Conservation (phyloP, 1,140 invertebrate species). For the Nasonia giraulti region DNA sequence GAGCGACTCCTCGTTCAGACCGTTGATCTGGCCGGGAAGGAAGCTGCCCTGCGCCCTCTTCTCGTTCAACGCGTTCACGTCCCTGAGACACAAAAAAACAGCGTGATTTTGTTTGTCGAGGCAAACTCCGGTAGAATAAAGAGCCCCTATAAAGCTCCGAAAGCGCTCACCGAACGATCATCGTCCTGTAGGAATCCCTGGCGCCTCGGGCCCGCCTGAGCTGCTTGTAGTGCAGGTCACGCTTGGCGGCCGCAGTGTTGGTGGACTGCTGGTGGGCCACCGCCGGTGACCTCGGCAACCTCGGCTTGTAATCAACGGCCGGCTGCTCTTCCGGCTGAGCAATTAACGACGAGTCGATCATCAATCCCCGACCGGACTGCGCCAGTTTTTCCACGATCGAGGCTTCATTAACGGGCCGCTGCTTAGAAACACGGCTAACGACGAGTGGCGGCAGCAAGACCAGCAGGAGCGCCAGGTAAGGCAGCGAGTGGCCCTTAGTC, state of each 20-base stretch:
- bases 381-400: background rate
- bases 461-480: background rate
- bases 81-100: background rate
- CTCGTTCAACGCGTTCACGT: background rate
- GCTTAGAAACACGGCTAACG: background rate
- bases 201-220: background rate
- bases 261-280: conserved; percentile 25
- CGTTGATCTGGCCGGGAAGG: background rate
- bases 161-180: background rate
- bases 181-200: background rate
- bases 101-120: background rate
- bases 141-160: background rate
- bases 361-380: background rate
- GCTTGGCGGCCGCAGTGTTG: conserved; percentile 10
- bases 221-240: conserved; percentile 38
- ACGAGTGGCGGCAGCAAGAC: background rate
- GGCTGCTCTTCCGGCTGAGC: conserved; percentile 3
- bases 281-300: background rate
- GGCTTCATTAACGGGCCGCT: conserved; percentile 20
- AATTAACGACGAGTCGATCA: conserved; percentile 4
- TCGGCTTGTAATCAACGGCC: background rate
- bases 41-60: background rate
- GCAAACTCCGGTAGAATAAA: background rate
- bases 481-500: conserved; percentile 5
- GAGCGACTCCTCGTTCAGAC: background rate